Evolutionary conservation across 2,113 vertebrate genomes (phyloP).

Genomic region (Ifrita kowaldi): DNA sequence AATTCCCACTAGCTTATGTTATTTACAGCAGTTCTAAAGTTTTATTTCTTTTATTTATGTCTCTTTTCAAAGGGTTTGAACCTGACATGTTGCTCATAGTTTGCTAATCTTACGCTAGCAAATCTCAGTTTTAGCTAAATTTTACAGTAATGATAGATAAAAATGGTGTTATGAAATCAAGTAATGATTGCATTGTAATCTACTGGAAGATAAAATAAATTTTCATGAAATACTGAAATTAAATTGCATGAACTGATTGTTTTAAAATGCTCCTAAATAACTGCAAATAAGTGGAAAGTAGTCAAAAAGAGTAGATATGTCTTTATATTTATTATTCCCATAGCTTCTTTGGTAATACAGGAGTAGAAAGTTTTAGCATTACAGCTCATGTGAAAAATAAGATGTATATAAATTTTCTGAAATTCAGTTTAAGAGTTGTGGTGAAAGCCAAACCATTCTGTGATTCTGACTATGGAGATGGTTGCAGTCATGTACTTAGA

Average conservation of each 20-base stretch:
- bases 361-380: background rate
- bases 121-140: background rate
- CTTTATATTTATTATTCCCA: background rate
- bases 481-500: background rate
- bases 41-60: slow-evolving; percentile 49
- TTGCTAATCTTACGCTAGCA: background rate
- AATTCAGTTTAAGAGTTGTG: background rate
- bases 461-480: background rate
- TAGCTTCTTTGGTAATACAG: background rate
- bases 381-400: background rate
- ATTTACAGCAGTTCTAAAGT: slow-evolving; percentile 45
- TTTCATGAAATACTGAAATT: background rate
- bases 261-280: background rate
- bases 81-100: background rate
- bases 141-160: background rate
- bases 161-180: background rate
- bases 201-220: background rate
- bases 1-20: slow-evolving; percentile 28
- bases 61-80: background rate
- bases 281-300: background rate
- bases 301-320: background rate
- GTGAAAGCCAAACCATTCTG: background rate
- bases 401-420: background rate
- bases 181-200: background rate
- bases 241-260: background rate